Evolutionary conservation across 2,797 vertebrate species (phyloP).

Genomic region (Acanthurus lineatus): DNA sequence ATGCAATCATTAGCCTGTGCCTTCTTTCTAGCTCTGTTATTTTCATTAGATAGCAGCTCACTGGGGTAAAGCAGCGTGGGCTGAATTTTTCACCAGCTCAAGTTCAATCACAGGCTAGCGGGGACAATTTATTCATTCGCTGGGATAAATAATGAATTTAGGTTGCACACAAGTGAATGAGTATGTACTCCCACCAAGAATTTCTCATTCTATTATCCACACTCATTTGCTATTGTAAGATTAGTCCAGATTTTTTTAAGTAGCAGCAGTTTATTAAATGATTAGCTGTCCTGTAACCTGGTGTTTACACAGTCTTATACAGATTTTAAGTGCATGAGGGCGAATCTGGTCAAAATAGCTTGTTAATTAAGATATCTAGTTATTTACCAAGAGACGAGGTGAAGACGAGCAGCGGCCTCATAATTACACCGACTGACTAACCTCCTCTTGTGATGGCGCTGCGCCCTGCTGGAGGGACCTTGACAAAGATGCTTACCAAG

Average conservation of each 20-base stretch:
- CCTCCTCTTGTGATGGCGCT: constrained; percentile 4
- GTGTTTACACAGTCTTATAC: constrained; percentile 35
- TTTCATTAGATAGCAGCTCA: constrained; percentile 60
- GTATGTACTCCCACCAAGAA: constrained; percentile 53
- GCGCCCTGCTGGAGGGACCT: constrained; percentile 21
- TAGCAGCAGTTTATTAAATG: constrained; percentile 17
- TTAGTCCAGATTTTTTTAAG: constrained; percentile 24
- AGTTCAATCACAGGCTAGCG: constrained; percentile 77
- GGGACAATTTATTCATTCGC: constrained; percentile 77
- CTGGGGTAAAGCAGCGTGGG: constrained; percentile 40
- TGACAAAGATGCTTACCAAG: constrained; percentile 22
- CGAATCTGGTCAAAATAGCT: constrained; percentile 6
- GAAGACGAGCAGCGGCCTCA: neutral
- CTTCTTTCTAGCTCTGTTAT: constrained; percentile 40
- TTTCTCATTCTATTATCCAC: constrained; percentile 57
- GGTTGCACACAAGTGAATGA: constrained; percentile 73
- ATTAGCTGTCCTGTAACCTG: constrained; percentile 32
- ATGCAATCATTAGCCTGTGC: constrained; percentile 65
- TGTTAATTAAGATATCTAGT: constrained; percentile 27
- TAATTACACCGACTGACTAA: constrained; percentile 3
- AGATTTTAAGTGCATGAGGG: constrained; percentile 14
- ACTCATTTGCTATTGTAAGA: constrained; percentile 60
- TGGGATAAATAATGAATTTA: constrained; percentile 82
- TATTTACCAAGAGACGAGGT: constrained; percentile 17
- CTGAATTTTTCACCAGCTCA: constrained; percentile 73